A percentile compares a stretch with the other conserved stretches of the same genome.
Evolutionary conservation across 2,797 vertebrate genomes (phyloP).

Genomic region (Amphiprion clarkii): DNA sequence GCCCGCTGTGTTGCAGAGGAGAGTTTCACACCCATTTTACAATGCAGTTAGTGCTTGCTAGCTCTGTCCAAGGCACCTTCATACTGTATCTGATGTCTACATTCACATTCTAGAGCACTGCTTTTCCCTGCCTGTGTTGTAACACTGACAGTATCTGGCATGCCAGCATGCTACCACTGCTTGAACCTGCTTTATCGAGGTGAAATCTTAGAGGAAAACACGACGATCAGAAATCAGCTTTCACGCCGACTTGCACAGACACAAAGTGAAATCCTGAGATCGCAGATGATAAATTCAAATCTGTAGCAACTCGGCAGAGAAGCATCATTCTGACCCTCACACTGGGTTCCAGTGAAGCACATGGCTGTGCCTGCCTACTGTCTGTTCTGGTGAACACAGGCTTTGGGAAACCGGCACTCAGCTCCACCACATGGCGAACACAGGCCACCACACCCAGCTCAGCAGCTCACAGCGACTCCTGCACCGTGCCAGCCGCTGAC

Average conservation of each 20-base stretch:
- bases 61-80: slow-evolving; percentile 50
- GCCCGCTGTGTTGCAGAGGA: slow-evolving; percentile 71
- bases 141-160: slow-evolving; percentile 21
- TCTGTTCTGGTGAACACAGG: slow-evolving; percentile 46
- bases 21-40: slow-evolving; percentile 71
- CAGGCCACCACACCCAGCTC: slow-evolving; percentile 68
- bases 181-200: slow-evolving; percentile 4
- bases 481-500: slow-evolving; percentile 19
- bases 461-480: slow-evolving; percentile 28
- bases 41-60: slow-evolving; percentile 54
- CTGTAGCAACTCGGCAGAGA: slow-evolving; percentile 27
- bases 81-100: slow-evolving; percentile 42
- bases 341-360: slow-evolving; percentile 37
- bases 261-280: slow-evolving; percentile 27
- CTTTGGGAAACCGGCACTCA: slow-evolving; percentile 65
- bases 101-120: slow-evolving; percentile 22
- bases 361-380: slow-evolving; percentile 56
- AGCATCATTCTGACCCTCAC: slow-evolving; percentile 26
- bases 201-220: slow-evolving; percentile 9
- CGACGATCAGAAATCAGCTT: slow-evolving; percentile 29
- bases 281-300: slow-evolving; percentile 61
- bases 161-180: slow-evolving; percentile 28
- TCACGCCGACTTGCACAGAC: slow-evolving; percentile 5
- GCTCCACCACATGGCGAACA: slow-evolving; percentile 75
- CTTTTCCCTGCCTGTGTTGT: slow-evolving; percentile 19